Evolutionary conservation across 2,113 vertebrate genomes (phyloP).

Genomic region (Zosterops japonicus): DNA sequence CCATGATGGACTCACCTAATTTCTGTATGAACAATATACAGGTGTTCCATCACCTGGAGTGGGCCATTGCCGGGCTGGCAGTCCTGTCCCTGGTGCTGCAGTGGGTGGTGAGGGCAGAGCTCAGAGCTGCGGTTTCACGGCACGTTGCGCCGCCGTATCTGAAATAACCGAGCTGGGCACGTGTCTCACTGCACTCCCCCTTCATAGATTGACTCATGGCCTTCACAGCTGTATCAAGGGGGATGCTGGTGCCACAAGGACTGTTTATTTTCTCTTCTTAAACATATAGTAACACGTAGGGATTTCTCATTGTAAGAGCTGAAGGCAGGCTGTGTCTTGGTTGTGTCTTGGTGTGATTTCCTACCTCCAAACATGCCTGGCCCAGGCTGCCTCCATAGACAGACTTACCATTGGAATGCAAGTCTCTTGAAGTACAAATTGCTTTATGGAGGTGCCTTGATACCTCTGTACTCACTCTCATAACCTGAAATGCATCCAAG

Average conservation of each 20-base stretch:
- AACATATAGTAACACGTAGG: background rate
- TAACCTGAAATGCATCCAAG: background rate
- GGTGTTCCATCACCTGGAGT: accelerated
- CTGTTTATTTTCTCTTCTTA: background rate
- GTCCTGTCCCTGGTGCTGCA: background rate
- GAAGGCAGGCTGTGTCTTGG: accelerated
- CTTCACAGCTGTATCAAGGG: background rate
- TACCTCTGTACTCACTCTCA: background rate
- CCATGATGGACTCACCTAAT: background rate
- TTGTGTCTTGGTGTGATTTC: accelerated
- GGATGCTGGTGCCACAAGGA: background rate
- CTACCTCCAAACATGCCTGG: background rate
- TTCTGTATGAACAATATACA: background rate
- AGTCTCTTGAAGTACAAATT: background rate
- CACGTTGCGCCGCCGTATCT: accelerated
- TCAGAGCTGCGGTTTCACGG: background rate
- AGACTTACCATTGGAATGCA: background rate
- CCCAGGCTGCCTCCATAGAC: background rate
- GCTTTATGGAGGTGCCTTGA: background rate
- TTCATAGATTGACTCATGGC: background rate
- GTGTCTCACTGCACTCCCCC: background rate
- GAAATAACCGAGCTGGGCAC: background rate
- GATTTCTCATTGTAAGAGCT: background rate
- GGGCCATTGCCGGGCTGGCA: accelerated
- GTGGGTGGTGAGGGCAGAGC: background rate